These are phyloP conservation scores for Myiozetetes cayanensis DNA, from an alignment of 2,113 vertebrate genomes.

Conservation along the genomic window DNA sequence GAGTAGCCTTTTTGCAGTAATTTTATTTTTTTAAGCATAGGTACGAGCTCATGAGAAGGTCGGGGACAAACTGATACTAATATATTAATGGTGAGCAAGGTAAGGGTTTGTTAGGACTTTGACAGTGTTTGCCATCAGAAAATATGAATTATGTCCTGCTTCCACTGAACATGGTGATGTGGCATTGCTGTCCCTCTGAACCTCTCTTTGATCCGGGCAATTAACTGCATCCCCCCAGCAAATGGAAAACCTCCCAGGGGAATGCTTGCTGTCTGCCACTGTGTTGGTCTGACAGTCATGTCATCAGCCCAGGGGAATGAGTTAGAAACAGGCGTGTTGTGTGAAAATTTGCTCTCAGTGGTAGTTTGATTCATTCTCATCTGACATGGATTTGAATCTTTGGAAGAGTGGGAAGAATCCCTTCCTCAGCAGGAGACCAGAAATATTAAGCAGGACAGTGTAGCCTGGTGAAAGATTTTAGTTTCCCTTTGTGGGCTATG, in stretches of 20 bases:
- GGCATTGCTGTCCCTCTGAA: background rate
- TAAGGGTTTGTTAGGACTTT: background rate
- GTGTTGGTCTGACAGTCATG: background rate
- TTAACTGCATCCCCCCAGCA: background rate
- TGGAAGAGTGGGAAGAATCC: background rate
- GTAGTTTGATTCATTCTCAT: background rate
- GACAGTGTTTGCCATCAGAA: background rate
- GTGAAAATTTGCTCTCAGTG: background rate
- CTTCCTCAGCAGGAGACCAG: accelerated
- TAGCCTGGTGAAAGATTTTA: background rate
- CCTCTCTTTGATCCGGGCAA: background rate
- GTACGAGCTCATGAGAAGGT: accelerated
- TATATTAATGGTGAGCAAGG: background rate
- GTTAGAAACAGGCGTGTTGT: background rate
- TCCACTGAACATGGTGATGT: background rate
- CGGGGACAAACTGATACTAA: background rate
- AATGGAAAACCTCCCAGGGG: background rate
- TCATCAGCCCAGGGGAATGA: background rate
- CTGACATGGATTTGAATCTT: background rate
- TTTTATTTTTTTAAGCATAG: background rate
- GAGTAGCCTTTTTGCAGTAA: background rate
- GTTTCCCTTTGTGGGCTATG: no score
- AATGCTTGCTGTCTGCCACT: background rate
- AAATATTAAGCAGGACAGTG: background rate
- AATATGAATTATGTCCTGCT: background rate